Conservation (phyloP, 2,888 invertebrate species). For the Tipula confusa region DNA sequence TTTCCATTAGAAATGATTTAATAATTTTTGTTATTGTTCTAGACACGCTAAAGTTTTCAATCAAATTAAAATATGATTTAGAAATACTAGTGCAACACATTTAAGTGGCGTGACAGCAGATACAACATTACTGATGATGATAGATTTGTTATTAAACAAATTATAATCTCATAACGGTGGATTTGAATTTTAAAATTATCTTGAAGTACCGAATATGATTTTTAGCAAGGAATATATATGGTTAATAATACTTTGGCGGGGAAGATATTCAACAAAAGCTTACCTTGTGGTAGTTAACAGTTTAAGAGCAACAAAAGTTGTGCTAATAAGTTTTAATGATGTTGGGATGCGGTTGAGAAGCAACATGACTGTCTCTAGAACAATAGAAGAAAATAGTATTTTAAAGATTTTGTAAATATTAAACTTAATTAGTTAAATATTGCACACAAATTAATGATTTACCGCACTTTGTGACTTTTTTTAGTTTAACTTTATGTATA, state of each 20-base stretch:
- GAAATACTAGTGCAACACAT: background rate
- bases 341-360: background rate
- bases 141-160: background rate
- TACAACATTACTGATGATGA: background rate
- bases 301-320: conserved; percentile 27
- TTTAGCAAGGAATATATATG: no score
- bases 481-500: no score
- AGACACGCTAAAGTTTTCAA: background rate
- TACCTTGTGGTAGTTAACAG: conserved; percentile 14
- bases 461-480: no score
- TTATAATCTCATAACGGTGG: background rate
- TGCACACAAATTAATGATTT: no score
- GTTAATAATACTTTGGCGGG: no score
- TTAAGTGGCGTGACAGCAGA: background rate
- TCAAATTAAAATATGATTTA: background rate
- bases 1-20: background rate
- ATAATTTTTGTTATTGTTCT: background rate
- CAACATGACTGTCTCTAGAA: background rate
- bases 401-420: no score
- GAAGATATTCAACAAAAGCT: background rate
- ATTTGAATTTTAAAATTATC: background rate
- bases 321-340: background rate
- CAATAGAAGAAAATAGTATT: background rate
- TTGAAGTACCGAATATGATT: background rate
- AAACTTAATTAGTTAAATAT: no score